Percentiles rank a stretch among this genome's conserved stretches.
phyloP scores from a whole-genome alignment of 2,113 vertebrate genomes.

The Archilochus colubris region DNA sequence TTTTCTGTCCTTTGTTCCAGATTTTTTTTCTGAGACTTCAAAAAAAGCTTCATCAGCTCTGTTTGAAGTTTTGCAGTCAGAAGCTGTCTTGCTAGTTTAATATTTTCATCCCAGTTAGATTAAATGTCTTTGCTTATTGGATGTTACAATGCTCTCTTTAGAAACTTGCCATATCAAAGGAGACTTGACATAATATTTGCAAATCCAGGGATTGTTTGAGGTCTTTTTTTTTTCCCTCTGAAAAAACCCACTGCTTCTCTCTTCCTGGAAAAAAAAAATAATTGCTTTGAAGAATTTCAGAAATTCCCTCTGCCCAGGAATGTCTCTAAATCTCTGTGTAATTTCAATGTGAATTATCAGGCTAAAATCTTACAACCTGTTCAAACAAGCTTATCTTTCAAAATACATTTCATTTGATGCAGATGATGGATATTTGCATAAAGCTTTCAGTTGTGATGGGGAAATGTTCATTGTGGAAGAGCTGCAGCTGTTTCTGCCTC shows the following conservation, averaged over 20 bases:
- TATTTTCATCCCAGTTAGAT: not conserved
- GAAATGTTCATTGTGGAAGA: constrained; percentile 82
- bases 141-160: not conserved
- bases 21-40: not conserved
- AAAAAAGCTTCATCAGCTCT: not conserved
- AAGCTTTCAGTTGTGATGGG: constrained; percentile 76
- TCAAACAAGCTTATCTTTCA: not conserved
- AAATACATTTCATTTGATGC: constrained; percentile 13
- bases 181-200: not conserved
- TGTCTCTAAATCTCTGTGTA: not conserved
- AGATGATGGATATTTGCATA: constrained; percentile 83
- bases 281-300: not conserved
- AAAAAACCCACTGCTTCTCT: not conserved
- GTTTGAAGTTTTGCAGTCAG: not conserved
- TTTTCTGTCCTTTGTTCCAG: not conserved
- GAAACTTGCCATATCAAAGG: constrained; percentile 32
- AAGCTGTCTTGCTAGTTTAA: not conserved
- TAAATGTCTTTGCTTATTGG: not conserved
- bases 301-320: not conserved
- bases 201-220: not conserved
- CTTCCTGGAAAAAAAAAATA: not conserved
- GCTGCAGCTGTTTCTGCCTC: constrained; percentile 71
- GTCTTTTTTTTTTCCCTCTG: not conserved
- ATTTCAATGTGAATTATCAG: not conserved
- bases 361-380: not conserved